Evolutionary conservation across 2,797 vertebrate species (phyloP).

Genomic region (Chelonia mydas): DNA sequence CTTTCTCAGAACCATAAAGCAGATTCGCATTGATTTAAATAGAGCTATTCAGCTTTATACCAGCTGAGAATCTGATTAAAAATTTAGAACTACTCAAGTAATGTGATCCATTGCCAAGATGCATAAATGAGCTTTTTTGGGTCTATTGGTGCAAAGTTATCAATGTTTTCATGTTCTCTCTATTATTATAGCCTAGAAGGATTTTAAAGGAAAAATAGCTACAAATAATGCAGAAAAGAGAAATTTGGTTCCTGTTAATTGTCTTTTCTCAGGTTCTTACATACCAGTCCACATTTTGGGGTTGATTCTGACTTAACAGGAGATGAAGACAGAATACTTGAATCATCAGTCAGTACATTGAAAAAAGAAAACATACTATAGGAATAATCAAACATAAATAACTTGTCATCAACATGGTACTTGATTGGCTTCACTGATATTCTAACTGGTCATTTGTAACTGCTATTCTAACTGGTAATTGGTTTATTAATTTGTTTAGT

Average conservation of each 20-base stretch:
- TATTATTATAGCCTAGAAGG: not conserved
- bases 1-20: not conserved
- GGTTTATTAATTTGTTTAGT: not conserved
- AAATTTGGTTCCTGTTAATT: not conserved
- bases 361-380: not conserved
- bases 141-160: not conserved
- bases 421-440: not conserved
- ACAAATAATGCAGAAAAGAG: not conserved
- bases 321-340: slow-evolving; percentile 68
- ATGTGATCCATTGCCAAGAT: not conserved
- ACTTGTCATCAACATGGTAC: not conserved
- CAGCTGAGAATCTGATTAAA: not conserved
- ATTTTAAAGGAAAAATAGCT: not conserved
- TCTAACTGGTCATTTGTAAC: not conserved
- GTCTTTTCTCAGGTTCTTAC: not conserved
- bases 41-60: not conserved
- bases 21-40: not conserved
- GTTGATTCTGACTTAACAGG: slow-evolving; percentile 41
- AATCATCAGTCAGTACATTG: not conserved
- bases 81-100: not conserved
- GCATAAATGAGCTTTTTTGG: not conserved
- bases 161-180: not conserved
- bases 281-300: not conserved
- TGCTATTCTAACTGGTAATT: too few species aligned
- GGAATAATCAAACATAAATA: not conserved